Evolutionary conservation across 2,113 vertebrate species (phyloP), one percentile per base, ranked within the genome.

Genomic region (Alexandromys fortis): DNA sequence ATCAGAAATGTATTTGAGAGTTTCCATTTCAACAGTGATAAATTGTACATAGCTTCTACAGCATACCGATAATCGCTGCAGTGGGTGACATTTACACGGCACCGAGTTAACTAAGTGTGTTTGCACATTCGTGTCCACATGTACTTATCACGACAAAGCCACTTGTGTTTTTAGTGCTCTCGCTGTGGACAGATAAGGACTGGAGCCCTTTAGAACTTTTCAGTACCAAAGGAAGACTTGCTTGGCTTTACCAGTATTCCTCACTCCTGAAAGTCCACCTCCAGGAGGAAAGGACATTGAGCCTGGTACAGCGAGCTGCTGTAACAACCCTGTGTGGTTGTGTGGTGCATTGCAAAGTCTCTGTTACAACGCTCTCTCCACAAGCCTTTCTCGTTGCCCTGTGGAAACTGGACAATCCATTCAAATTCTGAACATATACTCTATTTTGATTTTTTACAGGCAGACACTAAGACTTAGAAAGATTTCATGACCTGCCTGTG

Each of bases 391-490:
- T 86, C 33, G 30, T 24, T 42, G 14, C 76, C 58, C 55, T 79
- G 7, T 38, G 83, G 70, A 33, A 96, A 88, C 28, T 73, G 5
- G 61, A 45, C 38, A 83, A 65, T 72, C 58, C 26, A 16, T 21
- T 72, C 81, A 85, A 94, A 81, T 67, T 67, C 9, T 38, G 67
- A 47, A 90, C 10, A 58, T 33, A 19, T 58, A 17, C 52, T 42
- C 89, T 83, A 42, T 89, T 95, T 96, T 89, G n/a, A 85, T 61
- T 76, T 76, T 79, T 76, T 70, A 78, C 16, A 92, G 79, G 67
- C n/a, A 24, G 38, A 92, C 61, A 91, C 47, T 28, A 45, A 82
- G 28, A 30, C 93, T 97, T 89, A 77, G 52, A 94, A 95, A 91
- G 85, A 72, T 47, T 68, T 83, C 38, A 72, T 72, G 78, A 78